These are phyloP conservation scores for Pogonognathellus flavescens DNA, from an alignment of 1,140 invertebrate genomes.

Conservation along the genomic window DNA sequence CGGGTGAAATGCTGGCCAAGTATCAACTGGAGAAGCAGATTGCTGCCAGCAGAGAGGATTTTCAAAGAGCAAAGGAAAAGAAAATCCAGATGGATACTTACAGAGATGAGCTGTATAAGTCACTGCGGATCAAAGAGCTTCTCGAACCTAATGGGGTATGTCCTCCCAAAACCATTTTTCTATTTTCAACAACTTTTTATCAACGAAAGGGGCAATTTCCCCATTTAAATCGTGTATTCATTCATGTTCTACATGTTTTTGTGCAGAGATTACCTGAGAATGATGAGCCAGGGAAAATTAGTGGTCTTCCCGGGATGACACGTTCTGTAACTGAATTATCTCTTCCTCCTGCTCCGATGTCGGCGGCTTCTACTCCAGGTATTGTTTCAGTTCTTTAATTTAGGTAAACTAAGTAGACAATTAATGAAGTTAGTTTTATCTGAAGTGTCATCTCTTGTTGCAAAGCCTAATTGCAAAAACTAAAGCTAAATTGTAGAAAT, in stretches of 20 bases:
- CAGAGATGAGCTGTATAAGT: slow-evolving; percentile 78
- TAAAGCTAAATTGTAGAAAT: no score
- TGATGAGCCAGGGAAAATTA: slow-evolving; percentile 69
- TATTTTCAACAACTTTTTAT: background rate
- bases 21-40: slow-evolving; percentile 92
- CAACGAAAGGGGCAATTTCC: background rate
- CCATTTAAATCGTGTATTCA: background rate
- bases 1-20: slow-evolving; percentile 89
- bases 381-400: no score
- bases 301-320: slow-evolving; percentile 61
- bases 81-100: slow-evolving; percentile 90
- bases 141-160: slow-evolving; percentile 84
- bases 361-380: slow-evolving; percentile 65
- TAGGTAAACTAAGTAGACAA: no score
- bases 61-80: slow-evolving; percentile 88
- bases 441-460: no score
- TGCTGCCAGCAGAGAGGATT: slow-evolving; percentile 91
- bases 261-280: slow-evolving; percentile 72
- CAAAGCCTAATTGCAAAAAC: no score
- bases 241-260: background rate
- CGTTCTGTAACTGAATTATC: slow-evolving; percentile 64
- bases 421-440: no score
- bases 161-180: background rate
- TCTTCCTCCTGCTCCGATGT: slow-evolving; percentile 56
- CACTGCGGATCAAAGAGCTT: slow-evolving; percentile 80